Base-by-base conservation (phyloP, 2,888 invertebrate species). In the Athalia rosae region DNA sequence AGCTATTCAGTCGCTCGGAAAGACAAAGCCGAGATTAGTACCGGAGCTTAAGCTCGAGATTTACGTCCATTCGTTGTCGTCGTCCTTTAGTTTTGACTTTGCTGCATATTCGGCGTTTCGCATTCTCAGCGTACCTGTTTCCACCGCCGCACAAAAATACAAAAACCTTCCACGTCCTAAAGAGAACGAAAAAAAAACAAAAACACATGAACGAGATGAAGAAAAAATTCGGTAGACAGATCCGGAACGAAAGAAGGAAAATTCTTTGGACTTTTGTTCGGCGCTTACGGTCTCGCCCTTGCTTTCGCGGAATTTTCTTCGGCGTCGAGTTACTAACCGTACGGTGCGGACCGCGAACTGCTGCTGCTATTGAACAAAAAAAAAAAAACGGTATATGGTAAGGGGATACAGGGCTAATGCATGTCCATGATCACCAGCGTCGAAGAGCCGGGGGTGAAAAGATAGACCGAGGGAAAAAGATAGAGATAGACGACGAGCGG, bases 1-100 rank as follows among this genome's bases (percentile, higher is more conserved):
- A 71, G 71, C 50, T 71, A 71, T 71, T 71, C 71, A 71, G 58
- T 71, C 71, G 71, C 13, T 71, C 41, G 71, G 58, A 71, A 71
- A 71, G 71, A 71, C 71, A 71, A 71, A 71, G 71, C 71, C 58
- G 45, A 58, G 71, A 71, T 71, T 71, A 71, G 71, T 71, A 71
- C 71, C 71, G 15, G 71, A 71, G 71, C 58, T 71, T 71, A 71
- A 71, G 71, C 71, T 71, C 41, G 71, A 56, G 71, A 71, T 71
- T 71, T 58, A 71, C 58, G 71, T 71, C 71, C 56, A 56, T 71
- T 13, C 71, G 53, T 50, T 11, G 50, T 53, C 45, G 41, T 58
- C 56, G n/a, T 71, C 58, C 43, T 58, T 58, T 58, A 67, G 67
- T 58, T 58, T 71, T n/a, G 7, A 7, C 6, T 41, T 41, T 41